Conservation (phyloP, 2,888 invertebrate species). For the Osmoderma eremita region DNA sequence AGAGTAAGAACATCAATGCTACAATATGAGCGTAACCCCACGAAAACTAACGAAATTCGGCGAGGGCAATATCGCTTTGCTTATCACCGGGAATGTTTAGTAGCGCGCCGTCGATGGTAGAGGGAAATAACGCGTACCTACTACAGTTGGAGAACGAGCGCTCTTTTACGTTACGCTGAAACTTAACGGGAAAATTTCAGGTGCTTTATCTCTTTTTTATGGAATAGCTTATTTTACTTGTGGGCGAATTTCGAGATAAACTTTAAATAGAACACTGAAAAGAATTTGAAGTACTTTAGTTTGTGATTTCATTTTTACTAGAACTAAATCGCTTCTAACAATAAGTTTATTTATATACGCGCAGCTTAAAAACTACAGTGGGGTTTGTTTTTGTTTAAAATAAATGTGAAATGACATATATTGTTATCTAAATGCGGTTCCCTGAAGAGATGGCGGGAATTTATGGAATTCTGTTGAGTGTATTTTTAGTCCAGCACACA, state of each 20-base stretch:
- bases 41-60: background rate
- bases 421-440: background rate
- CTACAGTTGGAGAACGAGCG: background rate
- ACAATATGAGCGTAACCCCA: constrained; percentile 8
- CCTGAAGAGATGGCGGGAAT: constrained; percentile 7
- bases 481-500: background rate
- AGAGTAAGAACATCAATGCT: constrained; percentile 10
- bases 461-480: background rate
- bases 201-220: background rate
- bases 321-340: too few species aligned
- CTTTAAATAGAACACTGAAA: background rate
- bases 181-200: constrained; percentile 1
- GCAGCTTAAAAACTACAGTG: background rate
- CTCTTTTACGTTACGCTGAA: background rate
- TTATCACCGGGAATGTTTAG: constrained; percentile 4
- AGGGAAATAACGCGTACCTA: background rate
- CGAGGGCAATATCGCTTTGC: constrained; percentile 2
- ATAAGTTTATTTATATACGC: too few species aligned
- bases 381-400: background rate
- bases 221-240: background rate
- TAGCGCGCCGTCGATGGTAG: constrained; percentile 9
- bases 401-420: background rate
- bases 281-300: too few species aligned
- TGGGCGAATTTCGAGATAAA: constrained; percentile 1
- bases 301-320: too few species aligned